A percentile compares a stretch with the other conserved stretches of the same genome.
Evolutionary conservation across 2,888 invertebrate species (phyloP).

Genomic region (Saturnia japonica): DNA sequence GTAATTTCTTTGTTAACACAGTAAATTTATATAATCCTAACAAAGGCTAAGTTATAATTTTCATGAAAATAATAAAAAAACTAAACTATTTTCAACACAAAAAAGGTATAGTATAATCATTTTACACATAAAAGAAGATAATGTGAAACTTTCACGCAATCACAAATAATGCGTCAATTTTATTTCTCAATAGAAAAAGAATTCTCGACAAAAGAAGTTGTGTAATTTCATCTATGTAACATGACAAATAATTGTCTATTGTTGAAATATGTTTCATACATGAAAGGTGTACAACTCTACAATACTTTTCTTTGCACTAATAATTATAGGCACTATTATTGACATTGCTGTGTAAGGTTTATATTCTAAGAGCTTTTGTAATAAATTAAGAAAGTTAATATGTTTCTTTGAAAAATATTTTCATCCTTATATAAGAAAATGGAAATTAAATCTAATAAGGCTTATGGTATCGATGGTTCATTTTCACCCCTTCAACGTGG

Average conservation of each 20-base stretch:
- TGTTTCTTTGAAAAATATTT: background rate
- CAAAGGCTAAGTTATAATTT: too few relatives aligned
- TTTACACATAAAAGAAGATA: background rate
- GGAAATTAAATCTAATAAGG: background rate
- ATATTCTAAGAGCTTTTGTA: background rate
- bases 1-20: too few relatives aligned
- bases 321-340: too few relatives aligned
- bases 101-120: background rate
- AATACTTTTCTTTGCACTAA: background rate
- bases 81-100: background rate
- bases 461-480: background rate
- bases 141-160: background rate
- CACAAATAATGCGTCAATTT: background rate
- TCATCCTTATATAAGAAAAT: background rate
- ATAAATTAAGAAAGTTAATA: background rate
- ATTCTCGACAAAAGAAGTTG: background rate
- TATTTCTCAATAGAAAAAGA: background rate
- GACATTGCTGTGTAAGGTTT: background rate
- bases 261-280: background rate
- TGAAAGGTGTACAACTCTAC: background rate
- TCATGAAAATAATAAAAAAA: background rate
- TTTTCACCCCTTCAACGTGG: too few relatives aligned
- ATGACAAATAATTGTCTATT: background rate
- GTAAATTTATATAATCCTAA: too few relatives aligned
- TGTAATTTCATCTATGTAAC: background rate